Percentiles rank a stretch among this genome's conserved stretches.
phyloP scores from a whole-genome alignment of 2,888 invertebrate species.

The Phyllotreta cruciferae region DNA sequence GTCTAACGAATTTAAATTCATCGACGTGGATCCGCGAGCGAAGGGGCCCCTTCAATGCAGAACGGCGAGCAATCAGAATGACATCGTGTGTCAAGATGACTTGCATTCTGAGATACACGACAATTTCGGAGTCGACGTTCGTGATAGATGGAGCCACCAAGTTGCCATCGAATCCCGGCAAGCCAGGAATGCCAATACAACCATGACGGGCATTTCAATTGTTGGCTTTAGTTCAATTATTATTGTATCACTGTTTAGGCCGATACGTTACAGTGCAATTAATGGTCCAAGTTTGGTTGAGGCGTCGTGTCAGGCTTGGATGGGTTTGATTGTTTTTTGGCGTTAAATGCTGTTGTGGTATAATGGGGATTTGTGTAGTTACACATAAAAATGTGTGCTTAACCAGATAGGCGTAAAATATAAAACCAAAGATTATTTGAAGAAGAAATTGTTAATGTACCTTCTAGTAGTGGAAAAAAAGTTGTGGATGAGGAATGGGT shows the following conservation, averaged over 20 bases:
- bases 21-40: conserved; percentile 10
- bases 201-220: conserved; percentile 60
- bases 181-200: conserved; percentile 58
- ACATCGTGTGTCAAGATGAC: conserved; percentile 39
- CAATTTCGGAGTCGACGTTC: conserved; percentile 54
- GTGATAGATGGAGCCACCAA: conserved; percentile 53
- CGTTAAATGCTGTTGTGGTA: too few species aligned
- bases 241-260: conserved; percentile 29
- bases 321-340: conserved; percentile 1
- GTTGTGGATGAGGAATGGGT: too few species aligned
- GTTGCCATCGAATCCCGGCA: conserved; percentile 56
- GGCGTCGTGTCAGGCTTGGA: conserved; percentile 7
- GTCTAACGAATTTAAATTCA: conserved; percentile 21
- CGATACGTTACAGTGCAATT: conserved; percentile 32
- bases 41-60: conserved; percentile 22
- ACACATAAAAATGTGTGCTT: too few species aligned
- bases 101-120: conserved; percentile 44
- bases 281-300: conserved; percentile 37
- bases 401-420: too few species aligned
- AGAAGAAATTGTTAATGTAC: too few species aligned
- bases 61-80: conserved; percentile 31
- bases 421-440: too few species aligned
- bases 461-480: too few species aligned
- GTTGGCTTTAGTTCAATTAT: conserved; percentile 45
- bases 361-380: too few species aligned